Percentiles rank a stretch among this genome's conserved stretches.
phyloP scores from a whole-genome alignment of 2,797 vertebrate genomes.

The Merluccius polli region DNA sequence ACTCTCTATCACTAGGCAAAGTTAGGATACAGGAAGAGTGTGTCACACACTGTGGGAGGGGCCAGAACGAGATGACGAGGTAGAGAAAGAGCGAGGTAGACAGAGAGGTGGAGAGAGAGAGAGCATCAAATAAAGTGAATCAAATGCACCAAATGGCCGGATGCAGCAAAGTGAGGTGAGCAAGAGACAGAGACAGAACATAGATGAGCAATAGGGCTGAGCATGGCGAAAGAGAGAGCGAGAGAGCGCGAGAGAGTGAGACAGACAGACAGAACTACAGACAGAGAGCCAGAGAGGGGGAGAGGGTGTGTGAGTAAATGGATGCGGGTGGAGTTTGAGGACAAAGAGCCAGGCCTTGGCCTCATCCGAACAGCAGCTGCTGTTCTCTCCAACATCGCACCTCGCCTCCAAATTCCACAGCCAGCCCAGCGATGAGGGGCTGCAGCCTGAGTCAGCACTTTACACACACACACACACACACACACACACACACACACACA shows the following conservation, averaged over 20 bases:
- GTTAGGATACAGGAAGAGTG: slow-evolving; percentile 41
- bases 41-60: slow-evolving; percentile 22
- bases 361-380: slow-evolving; percentile 69
- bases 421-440: slow-evolving; percentile 52
- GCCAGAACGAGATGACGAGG: slow-evolving; percentile 22
- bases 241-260: slow-evolving; percentile 8
- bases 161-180: neutral
- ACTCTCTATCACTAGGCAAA: slow-evolving; percentile 59
- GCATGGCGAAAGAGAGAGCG: neutral
- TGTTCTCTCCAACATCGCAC: slow-evolving; percentile 62
- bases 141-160: neutral
- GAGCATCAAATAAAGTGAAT: neutral
- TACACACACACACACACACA: slow-evolving; percentile 45
- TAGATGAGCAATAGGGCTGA: neutral
- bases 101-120: slow-evolving; percentile 18
- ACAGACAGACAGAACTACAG: neutral
- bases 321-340: slow-evolving; percentile 20
- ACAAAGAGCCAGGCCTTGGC: slow-evolving; percentile 55
- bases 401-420: slow-evolving; percentile 70
- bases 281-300: slow-evolving; percentile 16
- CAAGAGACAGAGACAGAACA: neutral
- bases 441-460: slow-evolving; percentile 72
- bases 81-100: slow-evolving; percentile 20
- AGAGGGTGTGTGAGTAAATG: slow-evolving; percentile 14
- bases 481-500: slow-evolving; percentile 8